A percentile compares a stretch with the other conserved stretches of the same genome.
phyloP scores from a whole-genome alignment of 2,888 invertebrate genomes.

The Cecidostiba fungosa region DNA sequence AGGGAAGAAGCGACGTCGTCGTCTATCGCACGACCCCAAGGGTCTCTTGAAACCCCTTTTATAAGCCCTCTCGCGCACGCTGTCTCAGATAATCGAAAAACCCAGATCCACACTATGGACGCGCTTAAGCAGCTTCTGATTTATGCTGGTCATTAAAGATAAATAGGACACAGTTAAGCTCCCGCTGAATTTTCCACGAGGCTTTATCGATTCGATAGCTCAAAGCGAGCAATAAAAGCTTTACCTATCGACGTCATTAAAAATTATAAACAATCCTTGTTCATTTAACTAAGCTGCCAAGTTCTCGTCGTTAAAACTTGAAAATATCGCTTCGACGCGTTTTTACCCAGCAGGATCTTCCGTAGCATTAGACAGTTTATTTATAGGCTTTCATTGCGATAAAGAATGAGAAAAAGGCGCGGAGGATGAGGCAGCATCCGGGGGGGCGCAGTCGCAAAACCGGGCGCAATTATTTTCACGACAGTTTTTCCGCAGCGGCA shows the following conservation, averaged over 20 bases:
- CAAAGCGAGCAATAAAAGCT: background rate
- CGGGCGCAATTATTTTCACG: slow-evolving; percentile 77
- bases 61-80: slow-evolving; percentile 66
- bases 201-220: slow-evolving; percentile 44
- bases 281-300: background rate
- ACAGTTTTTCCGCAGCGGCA: slow-evolving; percentile 64
- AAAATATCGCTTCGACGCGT: slow-evolving; percentile 68
- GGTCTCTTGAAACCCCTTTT: slow-evolving; percentile 71
- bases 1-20: slow-evolving; percentile 49
- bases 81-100: slow-evolving; percentile 71
- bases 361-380: slow-evolving; percentile 79
- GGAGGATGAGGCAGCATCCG: slow-evolving; percentile 62
- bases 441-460: slow-evolving; percentile 74
- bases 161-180: slow-evolving; percentile 63
- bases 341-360: slow-evolving; percentile 72
- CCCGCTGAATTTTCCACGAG: slow-evolving; percentile 54
- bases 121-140: slow-evolving; percentile 64
- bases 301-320: background rate
- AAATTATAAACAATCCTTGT: background rate
- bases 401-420: slow-evolving; percentile 71
- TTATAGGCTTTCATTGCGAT: slow-evolving; percentile 80
- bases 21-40: slow-evolving; percentile 54
- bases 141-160: slow-evolving; percentile 64
- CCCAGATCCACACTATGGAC: slow-evolving; percentile 59
- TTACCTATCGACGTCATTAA: background rate